Conservation (phyloP, 1,140 invertebrate genomes). For the Teleopsis dalmanni region DNA sequence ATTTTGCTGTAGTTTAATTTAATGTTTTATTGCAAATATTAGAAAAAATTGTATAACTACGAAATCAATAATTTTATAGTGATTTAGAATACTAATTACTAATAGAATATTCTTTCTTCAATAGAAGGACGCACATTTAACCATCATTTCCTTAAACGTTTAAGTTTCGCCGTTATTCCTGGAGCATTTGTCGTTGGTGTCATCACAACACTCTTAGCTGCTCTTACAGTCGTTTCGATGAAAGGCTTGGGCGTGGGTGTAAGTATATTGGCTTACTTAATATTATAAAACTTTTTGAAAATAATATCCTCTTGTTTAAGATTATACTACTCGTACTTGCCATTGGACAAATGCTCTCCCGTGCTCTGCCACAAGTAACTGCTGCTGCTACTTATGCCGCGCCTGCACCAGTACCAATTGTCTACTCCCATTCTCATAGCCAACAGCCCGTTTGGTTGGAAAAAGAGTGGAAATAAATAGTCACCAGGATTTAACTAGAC, state of each 20-base stretch:
- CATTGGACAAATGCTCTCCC: conserved; percentile 41
- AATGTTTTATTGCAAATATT: no score
- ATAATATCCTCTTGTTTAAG: conserved; percentile 10
- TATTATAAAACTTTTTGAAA: no score
- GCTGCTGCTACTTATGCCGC: conserved; percentile 33
- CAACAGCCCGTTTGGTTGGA: conserved; percentile 42
- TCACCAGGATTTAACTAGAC: no score
- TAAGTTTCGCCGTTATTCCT: conserved; percentile 53
- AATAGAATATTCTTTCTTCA: conserved; percentile 1
- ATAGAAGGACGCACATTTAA: conserved; percentile 51
- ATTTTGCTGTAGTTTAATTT: no score
- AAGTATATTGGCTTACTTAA: conserved; percentile 1
- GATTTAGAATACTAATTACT: no score
- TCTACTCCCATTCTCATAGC: conserved; percentile 39
- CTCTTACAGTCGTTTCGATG: conserved; percentile 54
- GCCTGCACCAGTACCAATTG: conserved; percentile 31
- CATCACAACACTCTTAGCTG: conserved; percentile 52
- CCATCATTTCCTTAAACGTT: conserved; percentile 51
- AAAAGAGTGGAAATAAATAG: conserved; percentile 33
- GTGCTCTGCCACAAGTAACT: conserved; percentile 32
- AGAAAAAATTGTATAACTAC: not conserved
- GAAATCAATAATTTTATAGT: not conserved
- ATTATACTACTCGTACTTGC: conserved; percentile 38
- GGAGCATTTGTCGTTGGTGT: conserved; percentile 55
- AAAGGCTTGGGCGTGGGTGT: conserved; percentile 55